These are phyloP conservation scores for Cryptoblepharus egeriae DNA, from an alignment of 2,797 vertebrate species.

Conservation along the genomic window DNA sequence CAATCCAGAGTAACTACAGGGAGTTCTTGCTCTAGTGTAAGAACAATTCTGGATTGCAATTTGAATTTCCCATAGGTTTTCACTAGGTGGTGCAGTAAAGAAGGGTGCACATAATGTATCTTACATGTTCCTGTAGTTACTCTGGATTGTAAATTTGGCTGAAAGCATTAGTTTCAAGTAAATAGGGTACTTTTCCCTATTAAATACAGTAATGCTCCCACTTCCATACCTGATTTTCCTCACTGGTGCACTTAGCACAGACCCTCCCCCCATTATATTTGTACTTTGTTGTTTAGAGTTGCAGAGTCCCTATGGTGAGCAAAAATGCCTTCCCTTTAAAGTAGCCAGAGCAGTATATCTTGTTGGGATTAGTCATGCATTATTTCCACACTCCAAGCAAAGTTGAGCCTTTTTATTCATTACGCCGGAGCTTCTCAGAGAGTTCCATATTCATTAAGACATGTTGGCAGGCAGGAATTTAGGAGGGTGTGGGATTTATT, in stretches of 20 bases:
- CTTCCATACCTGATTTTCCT: neutral
- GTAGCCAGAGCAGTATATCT: slow-evolving; percentile 52
- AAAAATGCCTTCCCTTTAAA: slow-evolving; percentile 57
- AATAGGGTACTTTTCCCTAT: too few species aligned
- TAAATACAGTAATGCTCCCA: neutral
- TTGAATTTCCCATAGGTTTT: too few species aligned
- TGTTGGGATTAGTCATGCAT: slow-evolving; percentile 62
- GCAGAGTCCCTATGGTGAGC: slow-evolving; percentile 14
- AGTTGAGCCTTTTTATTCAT: slow-evolving; percentile 49
- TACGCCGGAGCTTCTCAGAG: slow-evolving; percentile 39
- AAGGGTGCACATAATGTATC: too few species aligned
- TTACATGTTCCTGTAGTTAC: too few species aligned
- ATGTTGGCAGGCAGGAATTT: slow-evolving; percentile 58
- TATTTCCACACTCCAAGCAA: slow-evolving; percentile 57
- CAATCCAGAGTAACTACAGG: too few species aligned
- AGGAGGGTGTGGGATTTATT: slow-evolving; percentile 55
- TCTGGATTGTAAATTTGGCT: too few species aligned
- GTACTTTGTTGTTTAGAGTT: neutral
- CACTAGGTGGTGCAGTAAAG: too few species aligned
- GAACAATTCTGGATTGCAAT: too few species aligned
- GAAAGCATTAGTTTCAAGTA: too few species aligned
- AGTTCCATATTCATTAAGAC: slow-evolving; percentile 68
- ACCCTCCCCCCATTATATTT: neutral
- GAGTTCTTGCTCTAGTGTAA: too few species aligned
- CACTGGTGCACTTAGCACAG: neutral